Conservation (phyloP, 2,888 invertebrate genomes). For the Fragum fragum region DNA sequence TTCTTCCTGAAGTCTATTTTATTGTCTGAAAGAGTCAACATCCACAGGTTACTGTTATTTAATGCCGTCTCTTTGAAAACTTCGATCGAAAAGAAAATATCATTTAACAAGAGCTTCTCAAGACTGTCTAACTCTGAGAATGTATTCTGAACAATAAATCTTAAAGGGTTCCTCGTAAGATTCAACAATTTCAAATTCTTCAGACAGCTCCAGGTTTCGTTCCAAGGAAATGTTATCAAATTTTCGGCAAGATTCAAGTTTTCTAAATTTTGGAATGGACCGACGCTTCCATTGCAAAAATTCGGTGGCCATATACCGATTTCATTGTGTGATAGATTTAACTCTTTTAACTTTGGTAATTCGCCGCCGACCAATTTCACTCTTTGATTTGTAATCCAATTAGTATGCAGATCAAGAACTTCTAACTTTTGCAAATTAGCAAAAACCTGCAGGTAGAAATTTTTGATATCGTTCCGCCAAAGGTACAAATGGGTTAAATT, state of each 20-base stretch:
- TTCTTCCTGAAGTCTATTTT: slow-evolving; percentile 11
- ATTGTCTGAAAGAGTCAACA: slow-evolving; percentile 29
- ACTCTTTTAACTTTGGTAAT: not conserved
- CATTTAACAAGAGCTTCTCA: not conserved
- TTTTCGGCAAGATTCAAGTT: slow-evolving; percentile 14
- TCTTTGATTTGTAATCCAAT: slow-evolving; percentile 22
- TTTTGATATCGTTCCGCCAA: slow-evolving; percentile 12
- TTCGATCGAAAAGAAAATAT: slow-evolving; percentile 16
- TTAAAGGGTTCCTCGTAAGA: slow-evolving; percentile 37
- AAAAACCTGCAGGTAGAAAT: not conserved
- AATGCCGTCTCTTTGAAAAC: slow-evolving; percentile 27
- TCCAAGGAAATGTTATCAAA: not conserved
- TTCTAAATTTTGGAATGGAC: slow-evolving; percentile 19
- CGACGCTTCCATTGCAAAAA: not conserved
- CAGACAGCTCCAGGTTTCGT: slow-evolving; percentile 45
- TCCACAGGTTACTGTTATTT: slow-evolving; percentile 17
- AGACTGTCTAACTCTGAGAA: slow-evolving; percentile 31
- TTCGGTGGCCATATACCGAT: slow-evolving; percentile 4
- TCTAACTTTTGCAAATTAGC: slow-evolving; percentile 1
- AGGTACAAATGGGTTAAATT: slow-evolving; percentile 15
- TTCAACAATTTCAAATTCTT: slow-evolving; percentile 29
- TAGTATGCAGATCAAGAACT: slow-evolving; percentile 12
- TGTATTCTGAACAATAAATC: slow-evolving; percentile 38
- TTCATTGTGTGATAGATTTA: slow-evolving; percentile 24
- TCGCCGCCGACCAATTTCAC: not conserved